Base-by-base conservation (phyloP, 2,113 vertebrate species). In the Alectura lathami region DNA sequence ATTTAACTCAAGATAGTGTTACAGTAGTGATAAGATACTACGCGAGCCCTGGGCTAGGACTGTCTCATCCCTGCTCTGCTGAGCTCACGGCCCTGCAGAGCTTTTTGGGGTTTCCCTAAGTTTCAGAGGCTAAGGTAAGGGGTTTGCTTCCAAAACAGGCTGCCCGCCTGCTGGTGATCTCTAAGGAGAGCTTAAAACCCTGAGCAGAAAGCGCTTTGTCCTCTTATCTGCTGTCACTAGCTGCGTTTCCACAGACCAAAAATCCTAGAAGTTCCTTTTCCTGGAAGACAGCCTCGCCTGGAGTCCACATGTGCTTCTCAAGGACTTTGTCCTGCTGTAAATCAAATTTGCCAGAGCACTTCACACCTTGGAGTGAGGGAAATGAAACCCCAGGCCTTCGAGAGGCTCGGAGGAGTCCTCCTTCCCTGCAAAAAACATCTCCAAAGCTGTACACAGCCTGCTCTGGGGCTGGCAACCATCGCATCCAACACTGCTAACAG, bases 371-470 rank as follows among this genome's bases (percentile, higher is more conserved):
- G 69, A 59, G 70, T 22, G n/a, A 12, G 22, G 22, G 27, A 32
- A 10, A 3, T 8, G 47, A 57, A 13, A 70, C 36, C 47, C 42
- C n/a, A 83, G 16, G 68, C 11, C 56, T 43, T 30, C 43, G 50
- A 17, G 38, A 42, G 16, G 50, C 23, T 68, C 60, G 60, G 40
- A 29, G 74, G 8, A 64, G 27, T 9, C 40, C 50, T 17, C 17
- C 2, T 6, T 48, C 8, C 27, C 10, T 3, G 1, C 7, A 6
- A 45, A 45, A 85, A 16, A 3, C 24, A 62, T 3, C 24, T 9
- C 67, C 26, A 6, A 30, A 82, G 66, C 0, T 27, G 66, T 13
- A 20, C 1, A 11, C 11, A 20, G 13, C 24, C 79, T 24, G 22
- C 23, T 38, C 14, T 1, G 17, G 62, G 79, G 38, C 42, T 22